phyloP scores from a whole-genome alignment of 2,888 invertebrate species.

The Morpho achilles region DNA sequence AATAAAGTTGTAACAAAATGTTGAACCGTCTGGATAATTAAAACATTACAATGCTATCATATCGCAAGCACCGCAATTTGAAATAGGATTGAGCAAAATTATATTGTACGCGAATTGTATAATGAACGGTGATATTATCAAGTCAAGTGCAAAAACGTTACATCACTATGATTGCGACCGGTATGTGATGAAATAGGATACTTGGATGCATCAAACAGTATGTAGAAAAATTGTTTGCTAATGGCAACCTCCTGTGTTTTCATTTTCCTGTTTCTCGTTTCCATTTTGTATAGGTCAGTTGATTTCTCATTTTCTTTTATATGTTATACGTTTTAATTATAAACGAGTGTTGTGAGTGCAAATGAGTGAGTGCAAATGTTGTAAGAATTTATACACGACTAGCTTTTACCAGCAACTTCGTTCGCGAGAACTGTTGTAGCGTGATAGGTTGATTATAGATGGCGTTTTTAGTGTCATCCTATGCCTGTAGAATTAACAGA shows the following conservation, averaged over 20 bases:
- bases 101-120: slow-evolving; percentile 9
- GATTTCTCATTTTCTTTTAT: slow-evolving; percentile 8
- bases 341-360: not conserved
- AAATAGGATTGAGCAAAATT: slow-evolving; percentile 16
- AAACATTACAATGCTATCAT: slow-evolving; percentile 9
- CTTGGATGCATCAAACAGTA: too few relatives aligned
- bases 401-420: too few relatives aligned
- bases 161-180: slow-evolving; percentile 5
- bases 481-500: too few relatives aligned
- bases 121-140: slow-evolving; percentile 8
- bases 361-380: not conserved
- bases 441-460: too few relatives aligned
- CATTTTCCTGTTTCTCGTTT: slow-evolving; percentile 6
- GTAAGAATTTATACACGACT: too few relatives aligned
- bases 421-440: too few relatives aligned
- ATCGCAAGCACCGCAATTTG: slow-evolving; percentile 11
- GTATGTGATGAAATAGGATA: slow-evolving; percentile 1
- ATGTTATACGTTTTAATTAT: slow-evolving; percentile 6
- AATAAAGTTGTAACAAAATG: slow-evolving; percentile 7
- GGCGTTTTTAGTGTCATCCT: too few relatives aligned
- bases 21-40: slow-evolving; percentile 14
- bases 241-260: slow-evolving; percentile 14
- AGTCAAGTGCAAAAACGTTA: slow-evolving; percentile 8
- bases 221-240: slow-evolving; percentile 2
- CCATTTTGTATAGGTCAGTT: not conserved